Conservation (phyloP, 1,140 invertebrate species). For the Homalodisca vitripennis region DNA sequence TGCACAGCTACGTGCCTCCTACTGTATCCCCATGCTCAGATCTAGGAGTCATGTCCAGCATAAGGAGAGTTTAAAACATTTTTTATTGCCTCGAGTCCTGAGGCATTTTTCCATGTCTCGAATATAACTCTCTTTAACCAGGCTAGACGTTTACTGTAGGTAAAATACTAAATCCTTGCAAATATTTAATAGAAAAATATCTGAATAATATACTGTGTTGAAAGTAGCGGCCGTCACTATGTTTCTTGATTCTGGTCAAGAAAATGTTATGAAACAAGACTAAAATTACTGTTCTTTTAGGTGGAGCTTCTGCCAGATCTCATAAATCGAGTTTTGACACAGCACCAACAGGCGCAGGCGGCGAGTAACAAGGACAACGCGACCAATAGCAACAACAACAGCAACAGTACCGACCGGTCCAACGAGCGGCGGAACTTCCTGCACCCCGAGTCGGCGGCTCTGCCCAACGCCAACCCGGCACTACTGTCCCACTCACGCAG, state of each 20-base stretch:
- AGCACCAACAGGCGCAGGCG: conserved; percentile 56
- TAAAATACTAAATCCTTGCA: too few species aligned
- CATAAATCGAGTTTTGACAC: conserved; percentile 68
- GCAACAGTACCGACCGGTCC: conserved; percentile 53
- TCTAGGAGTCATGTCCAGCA: too few species aligned
- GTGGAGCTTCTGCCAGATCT: conserved; percentile 81
- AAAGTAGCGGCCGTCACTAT: too few species aligned
- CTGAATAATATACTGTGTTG: too few species aligned
- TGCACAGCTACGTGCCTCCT: too few species aligned
- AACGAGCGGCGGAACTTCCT: conserved; percentile 79
- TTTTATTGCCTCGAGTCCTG: too few species aligned
- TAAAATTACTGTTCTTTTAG: conserved; percentile 57
- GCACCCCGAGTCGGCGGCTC: conserved; percentile 68
- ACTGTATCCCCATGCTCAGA: too few species aligned
- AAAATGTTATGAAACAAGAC: conserved; percentile 48
- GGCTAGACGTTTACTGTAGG: too few species aligned
- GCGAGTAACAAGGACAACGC: conserved; percentile 45
- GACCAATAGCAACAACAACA: conserved; percentile 22
- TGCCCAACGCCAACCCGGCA: conserved; percentile 45
- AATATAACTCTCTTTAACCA: too few species aligned
- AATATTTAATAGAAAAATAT: too few species aligned
- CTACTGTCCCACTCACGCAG: conserved; percentile 57
- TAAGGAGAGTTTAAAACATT: too few species aligned
- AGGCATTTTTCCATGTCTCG: too few species aligned
- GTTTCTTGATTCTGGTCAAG: conserved; percentile 42